Percentiles rank a stretch among this genome's conserved stretches.
These are phyloP conservation scores for Tyrannus savana DNA, from an alignment of 2,113 vertebrate species.

Conservation along the genomic window DNA sequence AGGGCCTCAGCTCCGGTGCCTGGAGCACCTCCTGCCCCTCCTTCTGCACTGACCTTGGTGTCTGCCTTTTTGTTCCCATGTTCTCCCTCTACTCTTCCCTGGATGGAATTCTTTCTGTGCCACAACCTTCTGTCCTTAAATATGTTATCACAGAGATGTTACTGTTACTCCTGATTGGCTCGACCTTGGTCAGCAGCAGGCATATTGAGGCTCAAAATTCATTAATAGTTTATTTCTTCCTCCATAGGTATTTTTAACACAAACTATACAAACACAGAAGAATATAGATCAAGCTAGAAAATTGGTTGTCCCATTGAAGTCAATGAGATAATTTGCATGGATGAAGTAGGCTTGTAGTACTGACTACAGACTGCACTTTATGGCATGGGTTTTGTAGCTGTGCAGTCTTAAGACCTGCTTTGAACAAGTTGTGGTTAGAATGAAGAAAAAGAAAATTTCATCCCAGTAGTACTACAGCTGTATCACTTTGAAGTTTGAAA, in stretches of 20 bases:
- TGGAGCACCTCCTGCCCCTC: no score
- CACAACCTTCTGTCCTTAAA: no score
- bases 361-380: neutral
- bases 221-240: neutral
- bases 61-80: no score
- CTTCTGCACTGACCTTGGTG: no score
- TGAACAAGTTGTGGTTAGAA: neutral
- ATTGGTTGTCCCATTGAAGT: neutral
- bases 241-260: neutral
- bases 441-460: neutral
- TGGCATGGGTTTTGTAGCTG: neutral
- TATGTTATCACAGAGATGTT: no score
- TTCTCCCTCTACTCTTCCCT: no score
- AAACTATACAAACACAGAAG: neutral
- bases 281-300: neutral
- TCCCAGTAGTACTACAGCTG: neutral
- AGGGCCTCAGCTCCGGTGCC: no score
- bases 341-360: neutral
- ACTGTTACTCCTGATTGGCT: no score
- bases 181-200: no score
- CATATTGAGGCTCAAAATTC: neutral
- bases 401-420: neutral
- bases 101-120: no score
- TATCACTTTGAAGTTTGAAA: neutral
- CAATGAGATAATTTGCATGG: neutral